A percentile compares a stretch with the other conserved stretches of the same genome.
phyloP scores from a whole-genome alignment of 2,797 vertebrate species.

The Gila robusta region DNA sequence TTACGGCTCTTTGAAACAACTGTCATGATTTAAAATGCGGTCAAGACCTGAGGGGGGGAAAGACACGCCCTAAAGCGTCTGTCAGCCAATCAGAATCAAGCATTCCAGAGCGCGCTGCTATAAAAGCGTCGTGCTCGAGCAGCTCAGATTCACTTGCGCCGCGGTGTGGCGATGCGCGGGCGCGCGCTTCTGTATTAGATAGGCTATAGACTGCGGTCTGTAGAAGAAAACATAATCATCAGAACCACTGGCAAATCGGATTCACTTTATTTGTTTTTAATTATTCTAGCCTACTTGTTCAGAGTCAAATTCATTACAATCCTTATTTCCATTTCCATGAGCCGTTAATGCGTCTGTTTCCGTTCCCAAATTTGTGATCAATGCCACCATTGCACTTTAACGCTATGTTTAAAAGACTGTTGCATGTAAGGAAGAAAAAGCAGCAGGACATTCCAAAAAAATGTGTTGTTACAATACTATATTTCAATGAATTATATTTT shows the following conservation, averaged over 20 bases:
- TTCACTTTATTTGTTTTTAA: conserved; percentile 31
- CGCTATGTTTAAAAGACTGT: background rate
- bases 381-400: background rate
- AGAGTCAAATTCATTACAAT: background rate
- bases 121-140: background rate
- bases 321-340: background rate
- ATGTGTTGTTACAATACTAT: background rate
- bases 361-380: background rate
- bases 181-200: background rate
- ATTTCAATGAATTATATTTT: background rate
- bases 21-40: background rate
- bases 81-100: background rate
- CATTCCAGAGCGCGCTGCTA: background rate
- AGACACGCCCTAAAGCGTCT: too few species aligned
- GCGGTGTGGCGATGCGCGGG: background rate
- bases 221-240: background rate
- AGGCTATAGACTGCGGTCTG: background rate
- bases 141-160: background rate
- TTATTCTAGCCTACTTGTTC: background rate
- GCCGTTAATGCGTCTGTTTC: background rate
- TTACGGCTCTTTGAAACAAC: background rate
- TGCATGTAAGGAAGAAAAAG: background rate
- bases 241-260: background rate
- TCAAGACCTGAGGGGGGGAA: background rate
- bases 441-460: background rate